Evolutionary conservation across 2,797 vertebrate genomes (phyloP), one percentile per base, ranked within the genome.

Genomic region (Manis crassicaudata): DNA sequence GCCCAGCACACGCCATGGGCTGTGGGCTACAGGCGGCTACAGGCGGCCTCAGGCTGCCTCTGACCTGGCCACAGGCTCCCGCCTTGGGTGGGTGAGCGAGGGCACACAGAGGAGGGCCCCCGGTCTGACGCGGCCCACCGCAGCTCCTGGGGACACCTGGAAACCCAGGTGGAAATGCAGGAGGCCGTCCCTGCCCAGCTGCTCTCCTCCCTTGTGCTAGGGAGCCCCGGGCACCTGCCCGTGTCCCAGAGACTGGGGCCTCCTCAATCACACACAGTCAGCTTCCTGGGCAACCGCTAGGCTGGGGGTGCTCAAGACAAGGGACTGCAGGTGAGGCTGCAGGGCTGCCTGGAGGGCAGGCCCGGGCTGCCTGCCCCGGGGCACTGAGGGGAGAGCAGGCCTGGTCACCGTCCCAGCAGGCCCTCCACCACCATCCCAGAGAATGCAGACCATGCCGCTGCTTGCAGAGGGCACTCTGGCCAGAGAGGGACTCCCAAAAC

Each of bases 171-270:
- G 8, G 23, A 6, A 37, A 17, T 6, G 43, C 9, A 21, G 63
- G 32, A 9, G 40, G 56, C 35, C 11, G 17, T 4, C 76, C 67
- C 20, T 32, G 14, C 54, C 82, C 0, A 0, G 63, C 8, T 0
- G 13, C 14, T 37, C 9, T 35, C 89, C 43, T 50, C 40, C 67
- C 67, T 4, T 4, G 8, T 7, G 25, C 7, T 68, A 20, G 7
- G 29, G 23, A 62, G 80, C 54, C 20, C 46, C 7, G 27, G n/a
- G 52, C 20, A 0, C 72, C 13, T 9, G 37, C 21, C 23, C 1
- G 6, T 4, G 8, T 58, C 37, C 50, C 91, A 11, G 20, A n/a
- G 20, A 13, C 14, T 7, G 43, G 35, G 17, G 2, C 52, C 50
- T 25, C 52, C 18, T n/a, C 3, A 12, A 35, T 58, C n/a, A 14